phyloP scores from a whole-genome alignment of 2,113 vertebrate species.

The Neotoma lepida region DNA sequence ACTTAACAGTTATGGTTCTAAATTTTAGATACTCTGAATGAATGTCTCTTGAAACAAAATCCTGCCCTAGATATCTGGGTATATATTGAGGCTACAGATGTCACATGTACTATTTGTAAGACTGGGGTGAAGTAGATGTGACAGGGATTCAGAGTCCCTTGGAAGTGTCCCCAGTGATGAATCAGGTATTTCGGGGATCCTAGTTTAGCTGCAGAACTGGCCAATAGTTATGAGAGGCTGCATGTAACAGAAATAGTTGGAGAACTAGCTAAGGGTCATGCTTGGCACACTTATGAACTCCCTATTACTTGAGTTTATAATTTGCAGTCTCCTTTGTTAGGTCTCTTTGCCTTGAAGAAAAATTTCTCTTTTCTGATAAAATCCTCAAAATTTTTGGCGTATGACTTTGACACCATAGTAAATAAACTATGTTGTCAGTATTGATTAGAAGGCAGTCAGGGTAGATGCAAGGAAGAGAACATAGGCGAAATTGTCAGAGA shows the following conservation, averaged over 20 bases:
- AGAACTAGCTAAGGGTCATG: neutral
- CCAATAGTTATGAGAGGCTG: neutral
- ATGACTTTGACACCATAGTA: neutral
- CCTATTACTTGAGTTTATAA: neutral
- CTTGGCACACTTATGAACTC: neutral
- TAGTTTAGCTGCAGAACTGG: neutral
- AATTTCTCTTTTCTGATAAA: constrained; percentile 42
- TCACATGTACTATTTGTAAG: neutral
- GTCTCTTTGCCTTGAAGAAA: constrained; percentile 24
- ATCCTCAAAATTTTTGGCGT: constrained; percentile 33
- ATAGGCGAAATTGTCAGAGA: neutral
- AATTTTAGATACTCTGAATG: neutral
- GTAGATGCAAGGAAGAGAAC: neutral
- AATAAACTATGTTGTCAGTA: neutral
- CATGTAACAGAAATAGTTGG: neutral
- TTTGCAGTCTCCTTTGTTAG: neutral
- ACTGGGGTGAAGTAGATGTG: neutral
- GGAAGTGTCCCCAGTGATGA: neutral
- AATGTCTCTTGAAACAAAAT: neutral
- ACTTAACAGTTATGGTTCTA: neutral
- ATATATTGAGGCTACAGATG: neutral
- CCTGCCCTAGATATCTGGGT: neutral
- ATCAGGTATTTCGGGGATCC: neutral
- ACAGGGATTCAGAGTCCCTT: neutral
- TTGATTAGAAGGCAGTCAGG: neutral